phyloP scores from a whole-genome alignment of 2,113 vertebrate species.

The Pimephales promelas region DNA sequence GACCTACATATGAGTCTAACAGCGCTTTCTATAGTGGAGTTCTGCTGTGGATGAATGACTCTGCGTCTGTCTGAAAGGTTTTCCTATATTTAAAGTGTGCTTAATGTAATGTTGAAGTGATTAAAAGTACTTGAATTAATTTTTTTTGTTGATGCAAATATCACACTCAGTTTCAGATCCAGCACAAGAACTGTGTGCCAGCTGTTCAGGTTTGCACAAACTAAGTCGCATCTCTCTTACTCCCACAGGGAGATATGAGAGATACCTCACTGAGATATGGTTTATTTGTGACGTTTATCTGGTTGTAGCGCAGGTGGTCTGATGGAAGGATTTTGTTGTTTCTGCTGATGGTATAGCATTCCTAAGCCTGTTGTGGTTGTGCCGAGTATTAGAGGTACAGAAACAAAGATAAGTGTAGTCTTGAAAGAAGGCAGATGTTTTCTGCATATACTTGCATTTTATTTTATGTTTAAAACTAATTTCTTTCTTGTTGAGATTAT shows the following conservation, averaged over 20 bases:
- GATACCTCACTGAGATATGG: not conserved
- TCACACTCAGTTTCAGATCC: not conserved
- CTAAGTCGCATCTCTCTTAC: not conserved
- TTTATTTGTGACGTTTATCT: conserved; percentile 16
- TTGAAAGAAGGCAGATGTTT: not conserved
- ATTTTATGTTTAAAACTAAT: not conserved
- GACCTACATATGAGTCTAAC: conserved; percentile 36
- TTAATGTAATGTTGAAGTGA: conserved; percentile 17
- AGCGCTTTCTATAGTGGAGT: not conserved
- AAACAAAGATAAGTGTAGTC: not conserved
- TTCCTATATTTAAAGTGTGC: not conserved
- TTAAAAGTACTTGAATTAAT: not conserved
- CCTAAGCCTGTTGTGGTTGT: conserved; percentile 27
- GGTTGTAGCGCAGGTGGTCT: conserved; percentile 17
- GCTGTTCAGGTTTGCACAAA: conserved; percentile 9
- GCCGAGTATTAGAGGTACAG: not conserved
- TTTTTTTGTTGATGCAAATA: not conserved
- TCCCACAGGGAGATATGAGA: conserved; percentile 1
- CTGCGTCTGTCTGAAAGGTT: conserved; percentile 8
- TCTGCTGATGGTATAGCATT: conserved; percentile 34
- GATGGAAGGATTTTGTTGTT: conserved; percentile 7
- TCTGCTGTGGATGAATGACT: conserved; percentile 2
- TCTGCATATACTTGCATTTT: not conserved
- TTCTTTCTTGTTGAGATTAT: not conserved
- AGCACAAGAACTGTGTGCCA: not conserved